Base-by-base conservation (phyloP, 2,113 vertebrate species). In the Apodemus sylvaticus region DNA sequence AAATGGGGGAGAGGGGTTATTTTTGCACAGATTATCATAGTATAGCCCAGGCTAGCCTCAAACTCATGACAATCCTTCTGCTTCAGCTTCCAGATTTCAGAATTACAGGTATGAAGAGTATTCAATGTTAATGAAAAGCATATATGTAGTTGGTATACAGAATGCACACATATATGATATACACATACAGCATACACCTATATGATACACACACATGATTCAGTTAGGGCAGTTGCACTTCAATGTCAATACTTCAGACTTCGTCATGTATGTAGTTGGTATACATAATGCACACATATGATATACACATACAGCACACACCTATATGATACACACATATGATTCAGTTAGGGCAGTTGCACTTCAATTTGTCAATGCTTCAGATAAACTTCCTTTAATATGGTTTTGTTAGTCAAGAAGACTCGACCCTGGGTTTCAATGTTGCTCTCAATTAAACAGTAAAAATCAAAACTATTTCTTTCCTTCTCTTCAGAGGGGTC, bases 181-280 rank as follows among this genome's bases (percentile, higher is more conserved):
- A 42, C 3, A 62, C 58, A 83, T 60, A 45, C 26, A 83, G 55
- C 55, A 82, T 55, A 78, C 16, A 81, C 11, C 4, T n/a, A 34
- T n/a, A 55, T 22, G 34, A 81, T 55, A 83, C 7, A 36, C 36
- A 39, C 34, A 77, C 7, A 34, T 51, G 73, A 68, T 82, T 97
- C 86, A 89, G 14, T 83, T 79, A 74, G 17, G 93, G 42, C 29
- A 86, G 48, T 91, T 53, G 58, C 31, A 94, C 71, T 93, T 83
- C 94, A 96, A 97, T 4, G 68, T 76, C 68, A 89, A 91, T 89
- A 48, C 20, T 89, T 74, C n/a, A 94, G 96, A 86, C n/a, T n/a
- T n/a, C n/a, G n/a, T n/a, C n/a, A n/a, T n/a, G n/a, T n/a, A n/a
- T n/a, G 34, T 64, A 68, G 53, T 91, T 97, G 81, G 62, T 82